These are phyloP conservation scores for Ecdyonurus torrentis DNA, from an alignment of 2,888 invertebrate genomes.

Conservation along the genomic window DNA sequence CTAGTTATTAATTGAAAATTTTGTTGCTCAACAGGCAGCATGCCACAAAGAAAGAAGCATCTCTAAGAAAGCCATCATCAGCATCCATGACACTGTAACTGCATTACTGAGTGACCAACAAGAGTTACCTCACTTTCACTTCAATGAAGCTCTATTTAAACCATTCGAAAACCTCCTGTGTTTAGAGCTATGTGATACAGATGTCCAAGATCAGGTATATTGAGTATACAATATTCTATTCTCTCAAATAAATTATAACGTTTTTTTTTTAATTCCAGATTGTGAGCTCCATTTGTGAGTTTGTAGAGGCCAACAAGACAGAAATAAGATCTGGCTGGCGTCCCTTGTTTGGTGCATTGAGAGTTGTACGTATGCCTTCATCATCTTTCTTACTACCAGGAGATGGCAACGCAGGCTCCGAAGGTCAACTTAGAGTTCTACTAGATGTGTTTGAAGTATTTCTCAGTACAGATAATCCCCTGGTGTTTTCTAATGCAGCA, in stretches of 20 bases:
- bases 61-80: constrained; percentile 72
- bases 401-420: constrained; percentile 12
- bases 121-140: constrained; percentile 85
- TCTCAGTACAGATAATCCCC: constrained; percentile 77
- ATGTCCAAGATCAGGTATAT: constrained; percentile 61
- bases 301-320: constrained; percentile 84
- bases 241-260: not conserved
- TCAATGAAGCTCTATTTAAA: constrained; percentile 86
- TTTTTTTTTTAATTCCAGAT: constrained; percentile 44
- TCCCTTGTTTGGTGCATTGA: constrained; percentile 81
- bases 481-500: constrained; percentile 88
- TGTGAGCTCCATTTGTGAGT: constrained; percentile 86
- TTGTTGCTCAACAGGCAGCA: constrained; percentile 45
- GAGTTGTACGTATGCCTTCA: constrained; percentile 42
- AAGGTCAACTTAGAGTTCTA: constrained; percentile 43
- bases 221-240: not conserved
- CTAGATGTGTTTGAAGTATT: constrained; percentile 90
- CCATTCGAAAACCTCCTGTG: constrained; percentile 90
- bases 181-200: constrained; percentile 80
- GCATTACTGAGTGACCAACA: constrained; percentile 71
- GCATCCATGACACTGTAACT: constrained; percentile 83
- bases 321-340: constrained; percentile 95
- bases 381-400: constrained; percentile 4
- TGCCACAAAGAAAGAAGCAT: constrained; percentile 79
- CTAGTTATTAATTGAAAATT: too few species aligned